Evolutionary conservation across 2,888 invertebrate genomes (phyloP).

Genomic region (Eutolmus rufibarbis): DNA sequence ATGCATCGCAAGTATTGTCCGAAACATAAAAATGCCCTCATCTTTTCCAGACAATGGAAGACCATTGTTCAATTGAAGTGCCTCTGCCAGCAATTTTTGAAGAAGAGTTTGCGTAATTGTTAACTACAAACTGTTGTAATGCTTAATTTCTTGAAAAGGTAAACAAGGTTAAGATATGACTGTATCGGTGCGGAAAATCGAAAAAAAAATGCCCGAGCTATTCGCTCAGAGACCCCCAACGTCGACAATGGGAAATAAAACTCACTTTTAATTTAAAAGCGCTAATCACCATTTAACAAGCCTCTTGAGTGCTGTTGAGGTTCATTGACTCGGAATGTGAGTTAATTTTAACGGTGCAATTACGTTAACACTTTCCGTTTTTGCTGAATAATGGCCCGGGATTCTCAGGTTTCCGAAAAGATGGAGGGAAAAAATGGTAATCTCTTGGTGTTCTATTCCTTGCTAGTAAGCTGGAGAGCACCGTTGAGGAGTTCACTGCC

Average conservation of each 20-base stretch:
- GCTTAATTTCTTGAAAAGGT: neutral
- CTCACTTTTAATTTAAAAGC: slow-evolving; percentile 18
- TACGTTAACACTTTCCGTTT: slow-evolving; percentile 39
- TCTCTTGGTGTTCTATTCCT: neutral
- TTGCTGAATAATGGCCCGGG: slow-evolving; percentile 28
- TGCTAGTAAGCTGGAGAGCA: neutral
- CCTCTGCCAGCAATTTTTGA: neutral
- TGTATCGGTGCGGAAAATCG: neutral
- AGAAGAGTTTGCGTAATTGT: neutral
- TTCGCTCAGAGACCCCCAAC: neutral
- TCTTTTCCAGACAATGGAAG: neutral
- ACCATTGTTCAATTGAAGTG: neutral
- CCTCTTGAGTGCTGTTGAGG: neutral
- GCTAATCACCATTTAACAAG: slow-evolving; percentile 8
- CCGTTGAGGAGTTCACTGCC: neutral
- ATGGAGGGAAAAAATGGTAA: neutral
- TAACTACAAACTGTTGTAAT: neutral
- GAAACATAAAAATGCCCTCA: neutral
- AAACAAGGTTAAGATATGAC: neutral
- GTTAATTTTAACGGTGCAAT: slow-evolving; percentile 36
- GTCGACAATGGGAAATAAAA: slow-evolving; percentile 16
- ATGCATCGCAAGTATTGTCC: neutral
- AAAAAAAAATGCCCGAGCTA: neutral
- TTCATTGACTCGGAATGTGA: slow-evolving; percentile 29
- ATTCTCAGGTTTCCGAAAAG: neutral